These are phyloP conservation scores for Spodoptera exigua DNA, from an alignment of 2,888 invertebrate species.

Conservation along the genomic window DNA sequence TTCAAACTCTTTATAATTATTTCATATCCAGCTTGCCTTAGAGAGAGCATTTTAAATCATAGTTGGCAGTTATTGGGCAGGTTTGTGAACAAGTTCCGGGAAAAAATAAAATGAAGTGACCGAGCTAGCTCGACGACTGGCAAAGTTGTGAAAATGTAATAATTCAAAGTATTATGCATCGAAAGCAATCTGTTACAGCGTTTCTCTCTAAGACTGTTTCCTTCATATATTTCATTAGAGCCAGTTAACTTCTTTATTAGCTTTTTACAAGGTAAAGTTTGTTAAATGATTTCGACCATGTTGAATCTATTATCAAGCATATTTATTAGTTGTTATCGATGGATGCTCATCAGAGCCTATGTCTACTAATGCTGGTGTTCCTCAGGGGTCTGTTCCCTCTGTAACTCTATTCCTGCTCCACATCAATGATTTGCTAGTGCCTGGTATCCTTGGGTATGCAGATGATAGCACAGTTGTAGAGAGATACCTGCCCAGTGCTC, in stretches of 20 bases:
- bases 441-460: too few relatives aligned
- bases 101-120: slow-evolving; percentile 42
- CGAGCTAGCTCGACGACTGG: slow-evolving; percentile 18
- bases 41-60: slow-evolving; percentile 50
- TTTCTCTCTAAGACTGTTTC: slow-evolving; percentile 5
- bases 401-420: too few relatives aligned
- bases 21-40: slow-evolving; percentile 29
- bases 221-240: neutral
- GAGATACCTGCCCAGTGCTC: too few relatives aligned
- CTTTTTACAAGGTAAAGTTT: too few relatives aligned
- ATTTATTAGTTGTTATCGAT: too few relatives aligned
- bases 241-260: neutral
- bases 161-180: slow-evolving; percentile 44
- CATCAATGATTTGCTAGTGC: too few relatives aligned
- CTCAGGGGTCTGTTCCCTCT: too few relatives aligned
- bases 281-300: too few relatives aligned
- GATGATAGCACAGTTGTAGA: too few relatives aligned
- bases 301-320: too few relatives aligned
- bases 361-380: too few relatives aligned
- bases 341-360: too few relatives aligned
- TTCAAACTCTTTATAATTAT: slow-evolving; percentile 47
- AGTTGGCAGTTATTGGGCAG: slow-evolving; percentile 50
- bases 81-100: slow-evolving; percentile 35
- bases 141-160: slow-evolving; percentile 37
- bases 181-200: slow-evolving; percentile 21